Base-by-base conservation (phyloP, 2,888 invertebrate genomes). In the Netelia melanura region DNA sequence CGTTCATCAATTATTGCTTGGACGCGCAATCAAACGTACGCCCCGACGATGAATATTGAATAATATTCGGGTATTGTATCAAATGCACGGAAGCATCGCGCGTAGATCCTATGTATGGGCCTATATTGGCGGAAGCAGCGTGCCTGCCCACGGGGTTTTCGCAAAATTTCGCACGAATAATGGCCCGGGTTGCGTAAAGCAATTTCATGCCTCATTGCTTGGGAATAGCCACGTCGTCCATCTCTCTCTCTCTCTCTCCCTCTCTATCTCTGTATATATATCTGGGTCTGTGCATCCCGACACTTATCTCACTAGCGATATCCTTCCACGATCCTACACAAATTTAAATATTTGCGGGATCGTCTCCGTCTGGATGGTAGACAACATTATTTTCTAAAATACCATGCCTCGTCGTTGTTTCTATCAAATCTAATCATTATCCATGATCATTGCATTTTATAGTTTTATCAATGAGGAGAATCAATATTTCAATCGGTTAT, bases 151-250 rank as follows among this genome's bases (percentile, higher is more conserved):
- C 44, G 54, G 81, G 87, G 80, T 81, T 74, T 70, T 64, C 68
- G 70, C 77, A 80, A 87, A 89, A 89, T 89, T 90, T 89, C 88
- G 88, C 90, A 85, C 87, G 89, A 90, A 91, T 91, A 91, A 91
- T 90, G 88, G 88, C 87, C 38, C 89, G 89, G 25, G 87, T 89
- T 88, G 90, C 88, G 90, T 90, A 89, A 90, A 91, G 91, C 91
- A 91, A 91, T 90, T 91, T 91, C 90, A 87, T 88, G 89, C 90
- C 86, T 90, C 91, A 90, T 90, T 90, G 91, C 87, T 86, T 83
- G 86, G 83, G 86, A 90, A 91, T 70, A 64, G 62, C 78, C 38
- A n/a, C 67, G 77, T 52, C 48, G 25, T 23, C 52, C 67, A 48
- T 5, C 64, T 25, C 3, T 10, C 11, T 8, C 30, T 17, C n/a